These are phyloP conservation scores for Macaria notata DNA, from an alignment of 2,888 invertebrate genomes.

Conservation along the genomic window DNA sequence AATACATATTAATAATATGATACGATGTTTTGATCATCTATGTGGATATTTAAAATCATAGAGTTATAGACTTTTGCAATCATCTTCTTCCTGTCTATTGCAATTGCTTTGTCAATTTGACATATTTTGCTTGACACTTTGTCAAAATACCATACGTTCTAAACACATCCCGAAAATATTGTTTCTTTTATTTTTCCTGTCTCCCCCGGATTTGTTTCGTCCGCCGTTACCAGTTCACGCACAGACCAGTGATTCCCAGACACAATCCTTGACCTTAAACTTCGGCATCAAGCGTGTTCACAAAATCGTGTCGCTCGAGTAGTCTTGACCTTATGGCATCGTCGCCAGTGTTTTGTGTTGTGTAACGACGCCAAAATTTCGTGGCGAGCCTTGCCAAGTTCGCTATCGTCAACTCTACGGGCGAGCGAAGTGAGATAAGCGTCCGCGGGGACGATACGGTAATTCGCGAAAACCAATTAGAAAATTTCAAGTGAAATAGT, in stretches of 20 bases:
- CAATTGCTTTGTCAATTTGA: slow-evolving; percentile 29
- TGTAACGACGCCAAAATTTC: slow-evolving; percentile 76
- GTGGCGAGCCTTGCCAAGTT: slow-evolving; percentile 67
- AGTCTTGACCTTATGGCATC: slow-evolving; percentile 74
- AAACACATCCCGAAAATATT: slow-evolving; percentile 63
- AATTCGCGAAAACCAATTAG: slow-evolving; percentile 38
- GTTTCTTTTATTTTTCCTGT: slow-evolving; percentile 67
- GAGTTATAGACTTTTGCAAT: neutral
- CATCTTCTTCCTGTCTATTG: slow-evolving; percentile 32
- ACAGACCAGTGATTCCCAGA: slow-evolving; percentile 28
- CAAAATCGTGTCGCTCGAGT: slow-evolving; percentile 58
- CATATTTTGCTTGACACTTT: slow-evolving; percentile 59
- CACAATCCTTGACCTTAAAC: slow-evolving; percentile 22
- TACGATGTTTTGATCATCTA: too few relatives aligned
- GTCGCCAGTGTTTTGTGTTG: slow-evolving; percentile 68
- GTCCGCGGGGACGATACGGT: slow-evolving; percentile 19
- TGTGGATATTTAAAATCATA: too few relatives aligned
- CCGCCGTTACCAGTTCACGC: slow-evolving; percentile 38
- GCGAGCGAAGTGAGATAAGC: slow-evolving; percentile 41
- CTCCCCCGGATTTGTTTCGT: slow-evolving; percentile 56
- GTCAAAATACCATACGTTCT: slow-evolving; percentile 71
- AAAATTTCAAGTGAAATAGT: slow-evolving; percentile 35
- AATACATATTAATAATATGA: too few relatives aligned
- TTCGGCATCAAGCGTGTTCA: slow-evolving; percentile 36
- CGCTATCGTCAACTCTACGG: slow-evolving; percentile 46